These are phyloP conservation scores for Acropternis orthonyx DNA, from an alignment of 2,797 vertebrate genomes.

Conservation along the genomic window DNA sequence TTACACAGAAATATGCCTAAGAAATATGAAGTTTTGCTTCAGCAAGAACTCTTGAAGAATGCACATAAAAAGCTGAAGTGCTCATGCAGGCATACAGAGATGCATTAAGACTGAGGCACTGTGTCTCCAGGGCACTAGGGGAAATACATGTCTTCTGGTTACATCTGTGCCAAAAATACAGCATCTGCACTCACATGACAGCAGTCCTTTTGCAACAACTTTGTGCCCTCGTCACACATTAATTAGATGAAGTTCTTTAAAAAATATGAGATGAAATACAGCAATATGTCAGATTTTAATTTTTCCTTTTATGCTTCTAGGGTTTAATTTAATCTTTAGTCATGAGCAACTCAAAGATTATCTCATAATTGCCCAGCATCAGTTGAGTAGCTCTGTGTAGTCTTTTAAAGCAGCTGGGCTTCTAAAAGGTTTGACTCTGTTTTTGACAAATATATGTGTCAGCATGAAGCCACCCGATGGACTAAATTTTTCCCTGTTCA, in stretches of 20 bases:
- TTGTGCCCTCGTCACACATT: neutral
- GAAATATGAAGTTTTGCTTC: neutral
- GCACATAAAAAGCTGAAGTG: neutral
- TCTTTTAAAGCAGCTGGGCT: neutral
- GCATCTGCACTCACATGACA: neutral
- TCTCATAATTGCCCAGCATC: neutral
- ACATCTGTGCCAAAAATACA: neutral
- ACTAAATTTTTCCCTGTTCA: neutral
- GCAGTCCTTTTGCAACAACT: neutral
- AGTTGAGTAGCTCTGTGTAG: neutral
- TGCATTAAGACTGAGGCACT: neutral
- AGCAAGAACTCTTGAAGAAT: neutral
- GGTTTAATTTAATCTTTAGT: slow-evolving; percentile 10
- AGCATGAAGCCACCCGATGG: neutral
- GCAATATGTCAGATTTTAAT: neutral
- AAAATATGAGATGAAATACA: neutral
- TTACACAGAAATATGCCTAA: neutral
- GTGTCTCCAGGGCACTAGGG: neutral
- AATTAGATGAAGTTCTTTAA: neutral
- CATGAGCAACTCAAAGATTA: neutral
- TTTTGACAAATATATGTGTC: neutral
- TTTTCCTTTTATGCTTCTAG: neutral
- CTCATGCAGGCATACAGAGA: neutral
- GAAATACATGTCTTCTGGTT: neutral
- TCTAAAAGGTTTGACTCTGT: neutral